Evolutionary conservation across 1,140 invertebrate species (phyloP).

Genomic region (Venustaconcha ellipsiformis): DNA sequence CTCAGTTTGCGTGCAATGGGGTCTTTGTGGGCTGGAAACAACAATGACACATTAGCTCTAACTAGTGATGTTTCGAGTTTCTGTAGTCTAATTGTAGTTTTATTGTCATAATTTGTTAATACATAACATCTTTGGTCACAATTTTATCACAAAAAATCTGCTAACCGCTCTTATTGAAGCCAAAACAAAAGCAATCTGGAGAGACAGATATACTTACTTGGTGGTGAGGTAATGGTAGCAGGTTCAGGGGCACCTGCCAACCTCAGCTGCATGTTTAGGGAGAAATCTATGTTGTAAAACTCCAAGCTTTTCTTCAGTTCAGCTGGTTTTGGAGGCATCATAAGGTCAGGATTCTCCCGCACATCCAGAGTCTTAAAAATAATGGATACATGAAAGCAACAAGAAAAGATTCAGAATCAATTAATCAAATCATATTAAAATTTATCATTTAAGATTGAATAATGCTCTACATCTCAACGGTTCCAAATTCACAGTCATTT

Average conservation of each 20-base stretch:
- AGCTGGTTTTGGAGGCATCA: slow-evolving; percentile 97
- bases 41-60: not conserved
- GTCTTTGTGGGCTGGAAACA: slow-evolving; percentile 75
- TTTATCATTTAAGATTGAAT: not conserved
- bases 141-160: too few species aligned
- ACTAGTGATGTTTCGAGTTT: too few species aligned
- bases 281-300: slow-evolving; percentile 99
- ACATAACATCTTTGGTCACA: too few species aligned
- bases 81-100: too few species aligned
- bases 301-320: slow-evolving; percentile 79
- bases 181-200: not conserved
- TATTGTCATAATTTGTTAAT: too few species aligned
- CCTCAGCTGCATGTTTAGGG: slow-evolving; percentile 90
- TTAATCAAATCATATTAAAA: not conserved
- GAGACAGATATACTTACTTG: slow-evolving; percentile 42
- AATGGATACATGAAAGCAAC: not conserved
- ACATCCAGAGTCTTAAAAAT: slow-evolving; percentile 82
- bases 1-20: slow-evolving; percentile 88
- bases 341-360: slow-evolving; percentile 92
- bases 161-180: not conserved
- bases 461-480: not conserved
- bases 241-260: slow-evolving; percentile 91
- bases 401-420: not conserved
- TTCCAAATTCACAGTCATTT: too few species aligned
- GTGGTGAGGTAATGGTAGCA: slow-evolving; percentile 48